Conservation (phyloP, 2,888 invertebrate species). For the Sacculina carcini region DNA sequence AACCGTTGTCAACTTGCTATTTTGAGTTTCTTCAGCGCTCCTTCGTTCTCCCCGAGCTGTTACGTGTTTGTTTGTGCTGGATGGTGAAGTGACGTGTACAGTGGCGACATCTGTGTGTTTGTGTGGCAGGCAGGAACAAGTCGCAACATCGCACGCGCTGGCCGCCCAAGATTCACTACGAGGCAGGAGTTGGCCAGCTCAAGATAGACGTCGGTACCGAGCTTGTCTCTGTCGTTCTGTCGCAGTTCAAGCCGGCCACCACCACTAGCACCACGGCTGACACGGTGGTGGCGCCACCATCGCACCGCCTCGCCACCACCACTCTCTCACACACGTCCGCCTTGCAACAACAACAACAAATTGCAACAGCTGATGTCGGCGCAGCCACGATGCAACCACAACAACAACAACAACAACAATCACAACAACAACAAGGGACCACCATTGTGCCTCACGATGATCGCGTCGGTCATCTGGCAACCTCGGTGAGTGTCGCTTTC, state of each 20-base stretch:
- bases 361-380: too few relatives aligned
- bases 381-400: too few relatives aligned
- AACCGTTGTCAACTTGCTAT: too few relatives aligned
- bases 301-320: background rate
- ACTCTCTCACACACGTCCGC: background rate
- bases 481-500: too few relatives aligned
- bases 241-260: background rate
- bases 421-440: too few relatives aligned
- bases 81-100: background rate
- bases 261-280: background rate
- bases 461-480: too few relatives aligned
- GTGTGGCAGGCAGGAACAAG: background rate
- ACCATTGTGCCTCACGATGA: too few relatives aligned
- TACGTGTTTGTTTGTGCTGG: background rate
- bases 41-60: background rate
- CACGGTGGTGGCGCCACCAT: background rate
- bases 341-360: too few relatives aligned
- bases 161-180: constrained; percentile 1
- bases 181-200: background rate
- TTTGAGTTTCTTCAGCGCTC: background rate
- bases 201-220: constrained; percentile 1
- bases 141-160: background rate
- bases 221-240: background rate
- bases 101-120: too few relatives aligned
- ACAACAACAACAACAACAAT: too few relatives aligned